phyloP scores from a whole-genome alignment of 2,888 invertebrate species.

The Bunonema sp. region DNA sequence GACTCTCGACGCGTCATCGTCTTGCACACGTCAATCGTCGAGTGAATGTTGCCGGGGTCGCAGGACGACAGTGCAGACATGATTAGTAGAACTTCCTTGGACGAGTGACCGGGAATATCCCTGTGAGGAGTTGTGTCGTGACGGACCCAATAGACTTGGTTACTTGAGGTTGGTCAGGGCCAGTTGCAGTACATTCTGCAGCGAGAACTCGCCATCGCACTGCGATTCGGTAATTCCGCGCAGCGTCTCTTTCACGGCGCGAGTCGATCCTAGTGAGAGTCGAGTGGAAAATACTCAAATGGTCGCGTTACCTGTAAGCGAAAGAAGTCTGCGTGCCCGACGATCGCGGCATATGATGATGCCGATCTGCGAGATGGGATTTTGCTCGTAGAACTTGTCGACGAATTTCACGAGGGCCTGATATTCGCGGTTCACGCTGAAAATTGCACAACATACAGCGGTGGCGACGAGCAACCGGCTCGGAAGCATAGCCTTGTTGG shows the following conservation, averaged over 20 bases:
- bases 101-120: slow-evolving; percentile 80
- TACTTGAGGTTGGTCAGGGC: slow-evolving; percentile 67
- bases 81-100: slow-evolving; percentile 75
- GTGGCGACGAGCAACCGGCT: slow-evolving; percentile 52
- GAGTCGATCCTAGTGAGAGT: slow-evolving; percentile 14
- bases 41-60: slow-evolving; percentile 78
- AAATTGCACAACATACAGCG: background rate
- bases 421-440: background rate
- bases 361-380: slow-evolving; percentile 91
- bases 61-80: slow-evolving; percentile 87
- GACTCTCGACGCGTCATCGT: slow-evolving; percentile 1
- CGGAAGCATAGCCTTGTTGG: slow-evolving; percentile 82
- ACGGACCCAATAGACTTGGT: too few species aligned
- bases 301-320: slow-evolving; percentile 63
- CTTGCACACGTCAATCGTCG: slow-evolving; percentile 59
- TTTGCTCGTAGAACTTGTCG: slow-evolving; percentile 92
- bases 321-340: slow-evolving; percentile 75
- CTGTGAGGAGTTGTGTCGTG: slow-evolving; percentile 25
- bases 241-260: slow-evolving; percentile 46
- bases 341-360: slow-evolving; percentile 78
- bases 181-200: slow-evolving; percentile 82
- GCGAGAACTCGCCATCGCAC: slow-evolving; percentile 77
- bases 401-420: slow-evolving; percentile 71
- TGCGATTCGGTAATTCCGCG: slow-evolving; percentile 53
- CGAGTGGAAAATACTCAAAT: slow-evolving; percentile 4